phyloP scores from a whole-genome alignment of 1,140 invertebrate genomes.

The Tetragonula clypearis region DNA sequence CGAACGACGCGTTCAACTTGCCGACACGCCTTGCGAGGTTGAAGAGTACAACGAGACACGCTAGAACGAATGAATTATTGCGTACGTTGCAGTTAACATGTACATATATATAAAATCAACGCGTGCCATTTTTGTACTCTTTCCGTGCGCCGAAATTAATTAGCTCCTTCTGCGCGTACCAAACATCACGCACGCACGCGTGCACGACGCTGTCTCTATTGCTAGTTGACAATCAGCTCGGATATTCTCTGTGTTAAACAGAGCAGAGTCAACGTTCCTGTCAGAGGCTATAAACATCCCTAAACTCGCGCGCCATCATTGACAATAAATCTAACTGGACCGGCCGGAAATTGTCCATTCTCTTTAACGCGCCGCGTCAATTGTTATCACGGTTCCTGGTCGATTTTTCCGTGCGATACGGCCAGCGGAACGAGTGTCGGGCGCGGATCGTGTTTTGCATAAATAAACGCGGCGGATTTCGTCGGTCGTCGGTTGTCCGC shows the following conservation, averaged over 20 bases:
- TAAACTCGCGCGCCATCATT: too few species aligned
- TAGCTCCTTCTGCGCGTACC: neutral
- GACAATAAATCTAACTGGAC: neutral
- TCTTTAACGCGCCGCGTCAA: neutral
- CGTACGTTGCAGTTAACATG: too few species aligned
- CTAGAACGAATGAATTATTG: too few species aligned
- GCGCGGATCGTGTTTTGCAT: conserved; percentile 36
- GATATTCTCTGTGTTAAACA: neutral
- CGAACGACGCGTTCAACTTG: neutral
- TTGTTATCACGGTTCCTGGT: neutral
- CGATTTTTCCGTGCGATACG: conserved; percentile 20
- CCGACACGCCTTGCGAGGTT: neutral
- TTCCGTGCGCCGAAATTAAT: too few species aligned
- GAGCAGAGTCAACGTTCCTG: neutral
- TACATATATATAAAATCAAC: too few species aligned
- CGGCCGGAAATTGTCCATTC: neutral
- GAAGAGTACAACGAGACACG: too few species aligned
- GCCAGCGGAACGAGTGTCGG: neutral
- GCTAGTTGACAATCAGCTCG: neutral
- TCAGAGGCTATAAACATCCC: neutral
- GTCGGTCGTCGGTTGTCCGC: conserved; percentile 13
- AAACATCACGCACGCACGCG: neutral
- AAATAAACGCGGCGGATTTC: conserved; percentile 49
- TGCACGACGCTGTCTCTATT: too few species aligned
- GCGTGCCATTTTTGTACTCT: too few species aligned